Percentiles rank a stretch among this genome's conserved stretches.
phyloP scores from a whole-genome alignment of 37 sponge, comb jelly and placozoan genomes.

The Halichondria panicea region DNA sequence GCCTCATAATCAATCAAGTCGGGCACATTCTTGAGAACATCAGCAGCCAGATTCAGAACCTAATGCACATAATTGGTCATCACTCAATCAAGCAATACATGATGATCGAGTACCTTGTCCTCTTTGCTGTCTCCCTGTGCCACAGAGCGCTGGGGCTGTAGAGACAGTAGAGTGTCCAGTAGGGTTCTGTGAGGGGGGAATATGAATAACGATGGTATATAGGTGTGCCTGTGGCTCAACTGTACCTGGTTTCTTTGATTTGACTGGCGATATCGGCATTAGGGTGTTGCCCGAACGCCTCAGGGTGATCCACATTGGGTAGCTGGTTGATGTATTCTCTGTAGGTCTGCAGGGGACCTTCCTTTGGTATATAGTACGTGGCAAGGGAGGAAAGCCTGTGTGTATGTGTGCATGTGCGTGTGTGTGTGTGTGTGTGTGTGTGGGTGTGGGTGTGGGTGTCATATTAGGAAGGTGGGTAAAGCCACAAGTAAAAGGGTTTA shows the following conservation, averaged over 20 bases:
- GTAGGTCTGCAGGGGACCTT: conserved; percentile 85
- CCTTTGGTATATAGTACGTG: conserved; percentile 98
- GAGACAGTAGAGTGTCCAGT: conserved; percentile 95
- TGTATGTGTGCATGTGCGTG: too few relatives aligned
- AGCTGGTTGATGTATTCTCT: conserved; percentile 92
- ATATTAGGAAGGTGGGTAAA: too few relatives aligned
- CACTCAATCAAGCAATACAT: background rate
- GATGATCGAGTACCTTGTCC: conserved; percentile 67
- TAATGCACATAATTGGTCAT: background rate
- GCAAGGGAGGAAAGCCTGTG: conserved; percentile 77
- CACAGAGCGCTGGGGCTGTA: conserved; percentile 95
- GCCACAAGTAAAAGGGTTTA: background rate
- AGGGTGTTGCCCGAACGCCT: conserved; percentile 99
- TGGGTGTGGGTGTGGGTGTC: too few relatives aligned
- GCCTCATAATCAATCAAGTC: conserved; percentile 93
- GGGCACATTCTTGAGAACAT: conserved; percentile 89
- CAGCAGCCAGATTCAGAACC: conserved; percentile 94
- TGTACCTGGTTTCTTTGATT: conserved; percentile 95
- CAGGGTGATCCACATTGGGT: conserved; percentile 94
- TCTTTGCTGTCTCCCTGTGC: conserved; percentile 93
- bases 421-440: too few relatives aligned
- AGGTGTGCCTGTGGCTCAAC: background rate
- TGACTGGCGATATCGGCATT: conserved; percentile 99
- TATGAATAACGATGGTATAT: background rate
- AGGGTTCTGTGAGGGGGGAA: conserved; percentile 57